Percentiles rank a stretch among this genome's conserved stretches.
Evolutionary conservation across 2,888 invertebrate species (phyloP).

Genomic region (Caenorhabditis sp.): DNA sequence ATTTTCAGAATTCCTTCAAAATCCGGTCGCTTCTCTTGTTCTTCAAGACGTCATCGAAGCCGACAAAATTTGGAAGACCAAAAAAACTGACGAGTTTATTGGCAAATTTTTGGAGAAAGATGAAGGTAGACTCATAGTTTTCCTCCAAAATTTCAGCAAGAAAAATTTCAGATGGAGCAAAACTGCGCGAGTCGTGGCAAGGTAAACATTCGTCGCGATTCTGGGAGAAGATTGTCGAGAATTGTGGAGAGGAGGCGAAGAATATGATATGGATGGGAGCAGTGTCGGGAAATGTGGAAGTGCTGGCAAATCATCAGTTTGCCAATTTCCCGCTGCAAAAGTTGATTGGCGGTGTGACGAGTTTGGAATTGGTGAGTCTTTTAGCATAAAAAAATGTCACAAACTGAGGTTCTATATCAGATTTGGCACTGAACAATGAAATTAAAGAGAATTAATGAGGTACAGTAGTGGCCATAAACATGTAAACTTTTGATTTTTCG

Average conservation of each 20-base stretch:
- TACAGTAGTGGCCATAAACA: not conserved
- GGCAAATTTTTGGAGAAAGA: constrained; percentile 21
- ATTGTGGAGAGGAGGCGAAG: constrained; percentile 29
- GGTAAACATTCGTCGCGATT: constrained; percentile 45
- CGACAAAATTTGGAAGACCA: constrained; percentile 28
- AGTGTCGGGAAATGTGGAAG: constrained; percentile 7
- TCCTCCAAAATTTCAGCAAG: constrained; percentile 8
- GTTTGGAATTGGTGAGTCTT: constrained; percentile 36
- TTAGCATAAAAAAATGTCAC: not conserved
- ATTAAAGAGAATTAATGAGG: no score
- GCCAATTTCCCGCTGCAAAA: constrained; percentile 48
- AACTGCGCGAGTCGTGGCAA: constrained; percentile 12
- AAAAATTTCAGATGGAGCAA: not conserved
- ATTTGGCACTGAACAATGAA: no score
- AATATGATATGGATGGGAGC: constrained; percentile 22
- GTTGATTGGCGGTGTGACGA: constrained; percentile 31
- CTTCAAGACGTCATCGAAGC: constrained; percentile 44
- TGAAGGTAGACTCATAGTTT: constrained; percentile 8
- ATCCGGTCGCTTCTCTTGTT: constrained; percentile 29
- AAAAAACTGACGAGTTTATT: constrained; percentile 27
- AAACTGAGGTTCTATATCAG: no score
- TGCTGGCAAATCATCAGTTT: constrained; percentile 28
- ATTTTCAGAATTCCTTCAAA: constrained; percentile 15
- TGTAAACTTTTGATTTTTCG: not conserved
- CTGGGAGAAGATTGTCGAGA: constrained; percentile 49